Conservation (phyloP, 2,888 invertebrate species). For the Pollenia griseotomentosa region DNA sequence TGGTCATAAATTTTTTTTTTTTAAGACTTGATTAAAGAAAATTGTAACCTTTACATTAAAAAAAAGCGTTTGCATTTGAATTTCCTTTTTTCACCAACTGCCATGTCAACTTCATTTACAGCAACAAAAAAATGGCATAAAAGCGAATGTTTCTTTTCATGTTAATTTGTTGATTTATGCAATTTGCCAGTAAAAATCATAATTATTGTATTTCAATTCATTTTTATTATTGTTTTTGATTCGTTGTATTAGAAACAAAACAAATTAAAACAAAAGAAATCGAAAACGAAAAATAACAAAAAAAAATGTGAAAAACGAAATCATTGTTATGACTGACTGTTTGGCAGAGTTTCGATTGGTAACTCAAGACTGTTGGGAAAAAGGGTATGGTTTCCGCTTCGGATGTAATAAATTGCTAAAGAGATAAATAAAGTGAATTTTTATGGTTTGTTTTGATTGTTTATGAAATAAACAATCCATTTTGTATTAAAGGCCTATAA, state of each 20-base stretch:
- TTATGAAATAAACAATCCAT: constrained; percentile 68
- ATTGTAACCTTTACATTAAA: constrained; percentile 60
- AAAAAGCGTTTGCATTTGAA: constrained; percentile 51
- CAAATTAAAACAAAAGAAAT: constrained; percentile 20
- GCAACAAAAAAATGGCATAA: background rate
- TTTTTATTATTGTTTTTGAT: constrained; percentile 52
- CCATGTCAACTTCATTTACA: constrained; percentile 61
- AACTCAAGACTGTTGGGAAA: constrained; percentile 67
- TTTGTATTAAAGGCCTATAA: constrained; percentile 59
- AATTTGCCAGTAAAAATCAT: constrained; percentile 72
- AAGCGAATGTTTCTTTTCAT: constrained; percentile 65
- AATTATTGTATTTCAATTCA: constrained; percentile 74
- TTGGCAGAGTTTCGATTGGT: constrained; percentile 25
- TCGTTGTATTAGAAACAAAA: constrained; percentile 50
- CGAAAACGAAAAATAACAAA: background rate
- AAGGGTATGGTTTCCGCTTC: constrained; percentile 74
- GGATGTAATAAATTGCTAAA: constrained; percentile 74
- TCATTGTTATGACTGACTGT: constrained; percentile 43
- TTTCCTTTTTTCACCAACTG: constrained; percentile 44
- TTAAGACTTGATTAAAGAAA: constrained; percentile 27
- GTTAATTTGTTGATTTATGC: constrained; percentile 75
- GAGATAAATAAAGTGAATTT: constrained; percentile 73
- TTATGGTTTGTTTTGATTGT: constrained; percentile 73
- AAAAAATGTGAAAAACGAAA: constrained; percentile 48
- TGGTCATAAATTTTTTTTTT: constrained; percentile 26